phyloP scores from a whole-genome alignment of 2,113 vertebrate genomes.

The Cyprinus carpio region DNA sequence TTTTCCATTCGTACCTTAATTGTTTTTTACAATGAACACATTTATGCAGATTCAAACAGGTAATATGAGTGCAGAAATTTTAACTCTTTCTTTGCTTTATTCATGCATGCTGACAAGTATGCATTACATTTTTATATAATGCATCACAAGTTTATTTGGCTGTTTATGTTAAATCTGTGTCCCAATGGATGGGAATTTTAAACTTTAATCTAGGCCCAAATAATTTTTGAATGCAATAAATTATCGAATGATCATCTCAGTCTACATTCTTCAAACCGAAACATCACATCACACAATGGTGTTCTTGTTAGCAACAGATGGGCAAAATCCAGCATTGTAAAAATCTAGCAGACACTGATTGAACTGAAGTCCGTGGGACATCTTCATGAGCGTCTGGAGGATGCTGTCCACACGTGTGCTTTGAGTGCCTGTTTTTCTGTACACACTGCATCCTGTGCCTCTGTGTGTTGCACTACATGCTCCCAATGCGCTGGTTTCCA shows the following conservation, averaged over 20 bases:
- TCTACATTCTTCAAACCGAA: neutral
- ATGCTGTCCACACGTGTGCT: slow-evolving; percentile 4
- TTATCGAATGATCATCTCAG: too few relatives aligned
- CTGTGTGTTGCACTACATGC: slow-evolving; percentile 26
- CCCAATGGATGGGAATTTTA: neutral
- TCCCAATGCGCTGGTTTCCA: slow-evolving; percentile 50
- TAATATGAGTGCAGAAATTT: too few relatives aligned
- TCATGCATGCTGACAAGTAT: neutral
- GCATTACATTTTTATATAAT: too few relatives aligned
- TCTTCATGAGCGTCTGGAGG: neutral
- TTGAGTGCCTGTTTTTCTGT: neutral
- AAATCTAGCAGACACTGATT: neutral
- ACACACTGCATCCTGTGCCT: neutral
- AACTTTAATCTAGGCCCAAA: too few relatives aligned
- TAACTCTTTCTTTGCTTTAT: neutral
- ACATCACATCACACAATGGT: neutral
- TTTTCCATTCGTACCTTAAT: too few relatives aligned
- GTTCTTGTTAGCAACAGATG: too few relatives aligned
- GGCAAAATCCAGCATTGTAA: neutral
- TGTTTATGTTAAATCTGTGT: neutral
- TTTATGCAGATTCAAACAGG: too few relatives aligned
- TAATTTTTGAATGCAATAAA: neutral
- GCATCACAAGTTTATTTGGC: too few relatives aligned
- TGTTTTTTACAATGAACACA: too few relatives aligned
- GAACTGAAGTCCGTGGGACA: neutral